Evolutionary conservation across 2,888 invertebrate species (phyloP), one percentile per base, ranked within the genome.

Genomic region (Tenthredo mesomela): DNA sequence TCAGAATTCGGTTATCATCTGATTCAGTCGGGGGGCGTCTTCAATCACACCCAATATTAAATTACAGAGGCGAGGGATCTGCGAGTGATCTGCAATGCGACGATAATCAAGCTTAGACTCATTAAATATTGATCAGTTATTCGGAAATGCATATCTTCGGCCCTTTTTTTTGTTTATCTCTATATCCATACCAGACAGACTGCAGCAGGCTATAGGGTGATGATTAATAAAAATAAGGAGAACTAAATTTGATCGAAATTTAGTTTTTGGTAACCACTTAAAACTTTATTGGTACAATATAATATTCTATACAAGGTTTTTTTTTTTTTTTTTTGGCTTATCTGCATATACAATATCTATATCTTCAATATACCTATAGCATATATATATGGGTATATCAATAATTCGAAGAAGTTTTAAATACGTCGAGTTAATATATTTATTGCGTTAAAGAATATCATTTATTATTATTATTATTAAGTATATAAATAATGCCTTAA

Each of bases 401-500:
- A n/a, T 54, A 10, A 37, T 37, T 37, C 54, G 54, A n/a, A 54
- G 18, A 0, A 54, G n/a, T 33, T 33, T 33, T 54, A 2, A n/a
- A 29, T 25, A 47, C 5, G 47, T 43, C 9, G 21, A 25, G 5
- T 75, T 25, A 7, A 37, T 37, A 37, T 37, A 21, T 75, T 47
- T 18, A 18, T 21, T 25, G 15, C 4, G 12, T 73, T 21, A 25
- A 15, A 89, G 47, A n/a, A n/a, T 54, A 54, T n/a, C n/a, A 54
- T n/a, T 54, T n/a, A 29, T 29, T 2, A 29, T 29, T 29, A 54
- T n/a, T 54, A 54, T 7, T 54, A 10, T 61, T 61, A 61, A 25
- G 61, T 61, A 61, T 84, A 88, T 87, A 85, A 85, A 89, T 75
- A 87, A 87, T 87, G 87, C 89, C 86, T 85, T 87, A 84, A 87